Conservation (phyloP, 2,113 vertebrate genomes). For the Todiramphus saurophagus region DNA sequence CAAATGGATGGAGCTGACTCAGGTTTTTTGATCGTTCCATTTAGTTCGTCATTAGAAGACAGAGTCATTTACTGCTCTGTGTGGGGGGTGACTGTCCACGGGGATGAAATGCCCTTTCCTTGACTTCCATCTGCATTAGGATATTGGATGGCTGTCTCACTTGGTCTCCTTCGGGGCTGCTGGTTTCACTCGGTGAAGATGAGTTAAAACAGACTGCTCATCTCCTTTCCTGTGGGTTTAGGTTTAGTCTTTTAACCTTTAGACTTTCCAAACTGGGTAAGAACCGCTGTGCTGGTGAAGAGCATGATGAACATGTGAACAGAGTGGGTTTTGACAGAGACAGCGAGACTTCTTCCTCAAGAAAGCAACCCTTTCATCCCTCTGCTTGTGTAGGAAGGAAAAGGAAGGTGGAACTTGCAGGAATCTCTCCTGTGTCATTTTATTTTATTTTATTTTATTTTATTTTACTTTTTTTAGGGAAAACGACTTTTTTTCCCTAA, state of each 20-base stretch:
- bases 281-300: neutral
- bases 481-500: neutral
- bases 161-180: neutral
- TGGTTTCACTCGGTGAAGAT: neutral
- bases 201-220: neutral
- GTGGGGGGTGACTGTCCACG: neutral
- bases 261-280: neutral
- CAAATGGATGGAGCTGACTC: neutral
- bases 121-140: neutral
- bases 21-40: neutral
- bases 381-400: neutral
- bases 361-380: conserved; percentile 9
- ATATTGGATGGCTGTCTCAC: neutral
- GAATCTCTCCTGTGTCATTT: neutral
- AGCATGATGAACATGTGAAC: conserved; percentile 22
- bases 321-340: neutral
- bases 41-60: neutral
- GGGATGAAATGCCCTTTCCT: neutral
- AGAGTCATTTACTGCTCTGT: neutral
- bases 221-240: neutral
- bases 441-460: neutral
- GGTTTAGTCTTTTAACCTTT: conserved; percentile 9
- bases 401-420: neutral
- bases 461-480: neutral
- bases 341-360: conserved; percentile 6